phyloP scores from a whole-genome alignment of 2,797 vertebrate genomes.

The Spea hammondii region DNA sequence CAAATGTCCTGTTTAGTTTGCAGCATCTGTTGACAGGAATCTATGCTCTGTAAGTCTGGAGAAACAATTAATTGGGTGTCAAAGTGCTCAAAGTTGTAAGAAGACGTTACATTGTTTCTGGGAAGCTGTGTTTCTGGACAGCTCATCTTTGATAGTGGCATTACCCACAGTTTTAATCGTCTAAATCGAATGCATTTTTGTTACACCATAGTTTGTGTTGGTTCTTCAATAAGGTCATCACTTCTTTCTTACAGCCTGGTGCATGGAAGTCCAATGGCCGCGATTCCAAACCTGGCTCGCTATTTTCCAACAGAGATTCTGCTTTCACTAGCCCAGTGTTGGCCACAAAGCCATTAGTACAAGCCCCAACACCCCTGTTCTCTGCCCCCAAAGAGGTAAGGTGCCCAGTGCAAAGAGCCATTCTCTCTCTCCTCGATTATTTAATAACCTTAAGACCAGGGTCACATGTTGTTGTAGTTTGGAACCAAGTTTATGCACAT shows the following conservation, averaged over 20 bases:
- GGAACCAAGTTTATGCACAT: too few relatives aligned
- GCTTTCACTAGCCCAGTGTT: slow-evolving; percentile 95
- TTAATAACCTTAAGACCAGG: background rate
- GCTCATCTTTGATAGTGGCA: too few relatives aligned
- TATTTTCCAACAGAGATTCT: slow-evolving; percentile 90
- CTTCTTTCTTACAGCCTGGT: slow-evolving; percentile 67
- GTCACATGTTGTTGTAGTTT: background rate
- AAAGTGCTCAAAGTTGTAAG: too few relatives aligned
- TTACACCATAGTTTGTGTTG: too few relatives aligned
- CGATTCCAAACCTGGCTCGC: slow-evolving; percentile 88
- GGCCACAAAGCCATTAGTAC: slow-evolving; percentile 89
- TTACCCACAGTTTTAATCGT: too few relatives aligned
- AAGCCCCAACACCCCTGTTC: slow-evolving; percentile 82
- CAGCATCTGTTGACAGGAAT: too few relatives aligned
- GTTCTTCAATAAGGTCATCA: too few relatives aligned
- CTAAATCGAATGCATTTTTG: too few relatives aligned
- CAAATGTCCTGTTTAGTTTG: slow-evolving; percentile 41
- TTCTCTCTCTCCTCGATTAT: background rate
- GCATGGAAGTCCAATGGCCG: slow-evolving; percentile 91
- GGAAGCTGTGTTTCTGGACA: too few relatives aligned
- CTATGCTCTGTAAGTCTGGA: too few relatives aligned
- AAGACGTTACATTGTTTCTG: too few relatives aligned
- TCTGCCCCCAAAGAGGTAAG: slow-evolving; percentile 92
- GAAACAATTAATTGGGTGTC: too few relatives aligned
- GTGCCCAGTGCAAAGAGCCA: slow-evolving; percentile 1